Evolutionary conservation across 2,797 vertebrate genomes (phyloP), one percentile per base, ranked within the genome.

Genomic region (Scomberomorus guttatus): DNA sequence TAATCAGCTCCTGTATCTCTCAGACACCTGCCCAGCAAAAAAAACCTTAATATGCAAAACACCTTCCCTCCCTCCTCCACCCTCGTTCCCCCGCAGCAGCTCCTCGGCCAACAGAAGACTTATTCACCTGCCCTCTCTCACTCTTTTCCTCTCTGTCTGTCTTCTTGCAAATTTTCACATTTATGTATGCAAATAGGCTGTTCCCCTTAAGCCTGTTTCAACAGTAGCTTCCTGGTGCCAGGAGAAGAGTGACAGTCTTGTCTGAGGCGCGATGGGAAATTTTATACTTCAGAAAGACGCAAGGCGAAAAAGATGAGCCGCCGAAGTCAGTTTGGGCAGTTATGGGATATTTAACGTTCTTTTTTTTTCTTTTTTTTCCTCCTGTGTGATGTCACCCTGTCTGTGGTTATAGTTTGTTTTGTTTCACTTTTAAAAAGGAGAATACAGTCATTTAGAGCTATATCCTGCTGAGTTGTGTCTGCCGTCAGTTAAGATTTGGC

Each of bases 131-230:
- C 85, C 84, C 86, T 81, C 80, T 17, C 86, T 73, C 75, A 61
- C 90, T 85, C 80, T 91, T 87, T 85, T 91, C 87, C 89, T 90
- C 90, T 82, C 84, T 70, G 88, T 76, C 87, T 92, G 91, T 82
- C 91, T 93, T 92, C 90, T 94, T 94, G 94, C 94, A 95, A 95
- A 94, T 95, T 84, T 93, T 89, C 89, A 90, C 90, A 91, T 94
- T 91, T 93, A 92, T 90, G 83, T 90, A 94, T 94, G 92, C 92
- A 95, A 95, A 94, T 95, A 60, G 75, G 75, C 77, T 80, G 83
- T 90, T 93, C 87, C 89, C 89, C 86, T 90, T 79, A 81, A 90
- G 84, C 92, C 80, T 54, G 78, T 78, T 90, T 82, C 58, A 90
- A 81, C 92, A 91, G 81, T 51, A 90, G 90, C 88, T 92, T 93